Conservation (phyloP, 2,113 vertebrate species). For the Brienomyrus brachyistius region DNA sequence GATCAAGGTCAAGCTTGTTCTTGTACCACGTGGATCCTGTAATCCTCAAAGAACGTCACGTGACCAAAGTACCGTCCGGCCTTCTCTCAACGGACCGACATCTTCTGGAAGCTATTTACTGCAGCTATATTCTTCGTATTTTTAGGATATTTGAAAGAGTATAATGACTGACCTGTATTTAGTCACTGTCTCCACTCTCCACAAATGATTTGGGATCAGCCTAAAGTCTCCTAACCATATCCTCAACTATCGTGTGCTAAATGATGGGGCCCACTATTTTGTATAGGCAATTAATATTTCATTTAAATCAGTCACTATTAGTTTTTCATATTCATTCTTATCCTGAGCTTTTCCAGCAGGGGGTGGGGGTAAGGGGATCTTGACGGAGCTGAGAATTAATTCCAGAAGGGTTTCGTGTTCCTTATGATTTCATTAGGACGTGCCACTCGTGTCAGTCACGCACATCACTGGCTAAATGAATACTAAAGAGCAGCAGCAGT, state of each 20-base stretch:
- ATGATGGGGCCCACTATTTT: neutral
- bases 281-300: slow-evolving; percentile 32
- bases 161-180: neutral
- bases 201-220: neutral
- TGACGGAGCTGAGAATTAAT: slow-evolving; percentile 25
- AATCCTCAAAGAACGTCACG: neutral
- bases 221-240: neutral
- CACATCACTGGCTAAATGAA: slow-evolving; percentile 19
- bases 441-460: slow-evolving; percentile 26
- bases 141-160: neutral
- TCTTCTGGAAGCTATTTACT: neutral
- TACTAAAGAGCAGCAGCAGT: slow-evolving; percentile 22
- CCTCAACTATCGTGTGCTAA: neutral
- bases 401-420: slow-evolving; percentile 27
- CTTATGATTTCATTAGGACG: slow-evolving; percentile 36
- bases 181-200: neutral
- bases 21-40: neutral
- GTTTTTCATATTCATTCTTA: slow-evolving; percentile 33
- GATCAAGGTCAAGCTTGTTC: neutral
- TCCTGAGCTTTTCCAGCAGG: slow-evolving; percentile 20
- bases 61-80: neutral
- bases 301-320: slow-evolving; percentile 34
- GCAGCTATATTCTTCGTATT: neutral
- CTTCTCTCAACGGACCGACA: neutral
- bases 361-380: neutral